phyloP scores from a whole-genome alignment of 2,888 invertebrate genomes.

The Drosophila birchii region DNA sequence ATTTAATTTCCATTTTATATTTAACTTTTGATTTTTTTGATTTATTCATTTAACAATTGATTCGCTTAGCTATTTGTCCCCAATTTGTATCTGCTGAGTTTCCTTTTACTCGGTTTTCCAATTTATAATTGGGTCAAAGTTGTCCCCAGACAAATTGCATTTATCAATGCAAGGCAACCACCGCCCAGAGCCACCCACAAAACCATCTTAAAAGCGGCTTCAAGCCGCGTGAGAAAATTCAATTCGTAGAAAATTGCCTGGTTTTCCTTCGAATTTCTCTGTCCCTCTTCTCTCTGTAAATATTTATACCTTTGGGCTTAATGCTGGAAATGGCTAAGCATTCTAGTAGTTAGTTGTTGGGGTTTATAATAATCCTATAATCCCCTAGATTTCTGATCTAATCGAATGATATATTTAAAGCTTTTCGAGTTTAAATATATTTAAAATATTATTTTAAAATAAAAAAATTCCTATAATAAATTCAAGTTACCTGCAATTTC shows the following conservation, averaged over 20 bases:
- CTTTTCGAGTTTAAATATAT: not conserved
- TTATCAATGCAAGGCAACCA: slow-evolving; percentile 22
- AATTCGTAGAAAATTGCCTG: slow-evolving; percentile 3
- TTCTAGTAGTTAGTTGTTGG: slow-evolving; percentile 6
- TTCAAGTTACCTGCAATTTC: not conserved
- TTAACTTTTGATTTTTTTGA: not conserved
- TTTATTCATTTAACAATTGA: not conserved
- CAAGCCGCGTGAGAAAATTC: slow-evolving; percentile 39
- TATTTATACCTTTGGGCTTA: slow-evolving; percentile 3
- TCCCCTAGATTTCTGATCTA: not conserved
- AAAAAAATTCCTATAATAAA: too few species aligned
- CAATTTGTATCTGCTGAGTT: slow-evolving; percentile 3
- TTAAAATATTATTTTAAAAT: too few species aligned
- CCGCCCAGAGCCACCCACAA: slow-evolving; percentile 1
- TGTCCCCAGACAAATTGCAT: slow-evolving; percentile 31
- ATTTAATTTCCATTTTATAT: not conserved
- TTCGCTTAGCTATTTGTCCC: slow-evolving; percentile 3
- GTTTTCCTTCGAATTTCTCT: slow-evolving; percentile 6
- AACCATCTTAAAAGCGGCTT: not conserved
- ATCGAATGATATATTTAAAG: not conserved
- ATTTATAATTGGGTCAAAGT: slow-evolving; percentile 34
- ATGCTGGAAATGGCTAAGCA: not conserved
- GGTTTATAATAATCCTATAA: slow-evolving; percentile 7
- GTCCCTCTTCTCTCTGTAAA: not conserved
- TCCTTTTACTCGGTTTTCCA: slow-evolving; percentile 1